A percentile compares a stretch with the other conserved stretches of the same genome.
These are phyloP conservation scores for Ooceraea biroi DNA, from an alignment of 1,140 invertebrate genomes.

Conservation along the genomic window DNA sequence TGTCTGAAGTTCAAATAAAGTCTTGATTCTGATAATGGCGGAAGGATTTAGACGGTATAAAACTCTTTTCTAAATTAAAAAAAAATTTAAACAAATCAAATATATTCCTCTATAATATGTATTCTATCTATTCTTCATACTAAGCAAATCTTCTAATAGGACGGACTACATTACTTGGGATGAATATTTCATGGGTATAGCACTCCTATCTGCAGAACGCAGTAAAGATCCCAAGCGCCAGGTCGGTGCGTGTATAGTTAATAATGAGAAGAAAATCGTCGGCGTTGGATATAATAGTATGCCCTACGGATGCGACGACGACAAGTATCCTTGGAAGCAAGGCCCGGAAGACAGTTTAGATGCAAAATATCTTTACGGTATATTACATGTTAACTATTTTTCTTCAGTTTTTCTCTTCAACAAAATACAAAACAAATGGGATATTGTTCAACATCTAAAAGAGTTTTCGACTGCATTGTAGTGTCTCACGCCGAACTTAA, in stretches of 20 bases:
- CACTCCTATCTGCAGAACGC: neutral
- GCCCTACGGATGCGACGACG: no score
- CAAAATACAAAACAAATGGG: no score
- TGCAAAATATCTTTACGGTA: no score
- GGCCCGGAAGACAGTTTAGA: no score
- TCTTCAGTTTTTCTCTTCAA: no score
- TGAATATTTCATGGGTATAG: neutral
- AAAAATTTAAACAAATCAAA: neutral
- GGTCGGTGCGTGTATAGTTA: neutral
- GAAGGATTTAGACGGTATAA: neutral
- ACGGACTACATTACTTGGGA: neutral
- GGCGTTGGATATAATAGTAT: neutral
- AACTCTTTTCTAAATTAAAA: no score
- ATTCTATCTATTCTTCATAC: neutral
- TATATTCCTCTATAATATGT: neutral
- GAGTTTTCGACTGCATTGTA: no score
- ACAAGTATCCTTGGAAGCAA: no score
- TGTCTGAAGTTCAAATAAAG: neutral
- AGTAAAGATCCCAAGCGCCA: neutral
- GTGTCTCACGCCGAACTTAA: no score
- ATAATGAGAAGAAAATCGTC: neutral
- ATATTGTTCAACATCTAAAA: no score
- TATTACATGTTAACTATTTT: no score
- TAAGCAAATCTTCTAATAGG: neutral
- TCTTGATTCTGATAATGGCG: constrained; percentile 7